Percentiles rank a stretch among this genome's conserved stretches.
These are phyloP conservation scores for Mola mola DNA, from an alignment of 2,113 vertebrate species.

Conservation along the genomic window DNA sequence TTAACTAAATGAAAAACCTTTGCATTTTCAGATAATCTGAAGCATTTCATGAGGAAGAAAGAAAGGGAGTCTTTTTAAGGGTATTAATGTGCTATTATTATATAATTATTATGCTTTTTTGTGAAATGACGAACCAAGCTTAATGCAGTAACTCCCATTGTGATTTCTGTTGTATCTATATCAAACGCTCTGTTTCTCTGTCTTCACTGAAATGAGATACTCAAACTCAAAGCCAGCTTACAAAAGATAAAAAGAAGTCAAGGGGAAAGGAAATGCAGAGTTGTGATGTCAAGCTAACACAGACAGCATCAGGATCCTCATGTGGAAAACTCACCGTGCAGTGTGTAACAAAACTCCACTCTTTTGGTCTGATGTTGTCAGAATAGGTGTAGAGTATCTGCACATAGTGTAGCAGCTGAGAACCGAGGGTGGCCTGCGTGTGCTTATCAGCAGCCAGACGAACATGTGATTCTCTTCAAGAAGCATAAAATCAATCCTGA, in stretches of 20 bases:
- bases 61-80: too few species aligned
- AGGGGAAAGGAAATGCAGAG: background rate
- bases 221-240: background rate
- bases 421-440: constrained; percentile 17
- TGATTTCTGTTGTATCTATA: too few species aligned
- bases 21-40: too few species aligned
- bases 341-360: constrained; percentile 37
- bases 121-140: too few species aligned
- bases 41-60: too few species aligned
- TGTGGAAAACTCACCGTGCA: constrained; percentile 7
- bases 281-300: background rate
- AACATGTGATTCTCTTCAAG: constrained; percentile 34
- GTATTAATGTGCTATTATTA: too few species aligned
- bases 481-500: constrained; percentile 45
- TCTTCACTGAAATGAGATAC: background rate
- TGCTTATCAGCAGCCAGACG: constrained; percentile 8
- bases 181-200: too few species aligned
- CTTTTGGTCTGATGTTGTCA: constrained; percentile 21
- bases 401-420: constrained; percentile 15
- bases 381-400: constrained; percentile 32
- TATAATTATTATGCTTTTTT: too few species aligned
- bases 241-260: background rate
- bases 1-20: too few species aligned
- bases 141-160: too few species aligned
- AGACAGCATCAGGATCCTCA: background rate